Conservation (phyloP, 2,797 vertebrate species). For the Meriones psammophilus region DNA sequence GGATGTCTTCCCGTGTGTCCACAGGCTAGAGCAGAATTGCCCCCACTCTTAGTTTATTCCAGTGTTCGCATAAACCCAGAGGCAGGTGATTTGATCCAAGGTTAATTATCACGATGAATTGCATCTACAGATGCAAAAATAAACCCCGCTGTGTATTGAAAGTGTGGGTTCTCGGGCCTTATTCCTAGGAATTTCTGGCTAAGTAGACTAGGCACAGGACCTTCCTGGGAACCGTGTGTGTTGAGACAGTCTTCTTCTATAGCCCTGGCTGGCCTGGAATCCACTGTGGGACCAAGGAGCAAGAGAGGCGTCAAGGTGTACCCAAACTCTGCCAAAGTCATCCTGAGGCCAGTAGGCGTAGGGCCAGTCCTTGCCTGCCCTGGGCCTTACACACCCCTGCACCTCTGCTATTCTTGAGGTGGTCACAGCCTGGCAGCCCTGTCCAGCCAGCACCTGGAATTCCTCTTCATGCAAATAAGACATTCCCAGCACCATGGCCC, state of each 20-base stretch:
- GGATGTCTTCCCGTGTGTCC: constrained; percentile 35
- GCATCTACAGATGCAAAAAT: not conserved
- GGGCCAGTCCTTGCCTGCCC: too few relatives aligned
- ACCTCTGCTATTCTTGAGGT: too few relatives aligned
- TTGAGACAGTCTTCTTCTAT: not conserved
- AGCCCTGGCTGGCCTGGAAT: not conserved
- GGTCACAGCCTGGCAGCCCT: too few relatives aligned
- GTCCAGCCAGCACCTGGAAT: too few relatives aligned
- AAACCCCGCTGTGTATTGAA: not conserved
- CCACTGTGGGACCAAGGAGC: too few relatives aligned
- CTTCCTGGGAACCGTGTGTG: not conserved
- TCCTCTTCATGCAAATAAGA: too few relatives aligned
- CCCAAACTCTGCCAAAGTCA: too few relatives aligned
- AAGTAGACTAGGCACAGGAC: not conserved
- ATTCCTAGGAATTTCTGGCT: not conserved
- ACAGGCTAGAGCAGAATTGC: not conserved
- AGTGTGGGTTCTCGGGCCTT: not conserved
- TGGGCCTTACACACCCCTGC: too few relatives aligned
- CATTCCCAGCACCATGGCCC: too few relatives aligned
- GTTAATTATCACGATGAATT: not conserved
- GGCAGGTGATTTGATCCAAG: not conserved
- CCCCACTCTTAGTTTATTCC: not conserved
- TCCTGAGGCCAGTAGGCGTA: too few relatives aligned
- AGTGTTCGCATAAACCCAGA: not conserved
- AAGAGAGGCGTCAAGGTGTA: too few relatives aligned